Percentiles rank a stretch among this genome's conserved stretches.
These are phyloP conservation scores for Protula sp. DNA, from an alignment of 2,888 invertebrate species.

Conservation along the genomic window DNA sequence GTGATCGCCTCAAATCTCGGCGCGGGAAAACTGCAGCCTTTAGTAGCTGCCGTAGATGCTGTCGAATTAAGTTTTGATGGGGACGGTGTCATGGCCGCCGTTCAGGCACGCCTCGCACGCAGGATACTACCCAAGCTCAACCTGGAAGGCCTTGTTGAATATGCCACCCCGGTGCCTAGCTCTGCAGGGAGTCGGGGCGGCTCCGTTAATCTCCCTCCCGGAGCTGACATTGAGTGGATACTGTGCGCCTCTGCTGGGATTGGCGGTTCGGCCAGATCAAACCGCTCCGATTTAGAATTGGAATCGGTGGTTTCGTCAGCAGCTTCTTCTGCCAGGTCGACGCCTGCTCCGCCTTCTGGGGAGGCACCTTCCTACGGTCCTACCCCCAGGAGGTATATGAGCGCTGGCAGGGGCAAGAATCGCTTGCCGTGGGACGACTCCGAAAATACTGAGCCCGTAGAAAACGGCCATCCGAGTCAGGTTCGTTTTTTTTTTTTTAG, in stretches of 20 bases:
- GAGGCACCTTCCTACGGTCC: conserved; percentile 20
- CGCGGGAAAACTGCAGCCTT: conserved; percentile 58
- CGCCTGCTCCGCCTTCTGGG: conserved; percentile 26
- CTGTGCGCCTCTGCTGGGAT: conserved; percentile 56
- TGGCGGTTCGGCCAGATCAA: conserved; percentile 30
- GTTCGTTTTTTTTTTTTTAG: no score
- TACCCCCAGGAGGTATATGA: conserved; percentile 38
- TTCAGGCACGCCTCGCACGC: conserved; percentile 70
- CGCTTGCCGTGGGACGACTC: conserved; percentile 49
- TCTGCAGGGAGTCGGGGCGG: conserved; percentile 36
- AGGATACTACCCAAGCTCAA: conserved; percentile 68
- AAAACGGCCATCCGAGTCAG: background rate
- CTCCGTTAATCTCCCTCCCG: conserved; percentile 30
- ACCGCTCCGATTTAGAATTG: conserved; percentile 32
- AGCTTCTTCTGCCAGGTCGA: conserved; percentile 16
- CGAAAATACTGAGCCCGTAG: background rate
- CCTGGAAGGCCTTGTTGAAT: conserved; percentile 69
- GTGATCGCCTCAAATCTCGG: conserved; percentile 70
- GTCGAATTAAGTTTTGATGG: conserved; percentile 52
- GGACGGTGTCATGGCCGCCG: conserved; percentile 60
- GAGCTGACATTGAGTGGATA: conserved; percentile 75
- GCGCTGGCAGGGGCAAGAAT: conserved; percentile 44
- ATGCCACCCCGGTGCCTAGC: conserved; percentile 64
- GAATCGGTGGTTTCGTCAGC: conserved; percentile 35
- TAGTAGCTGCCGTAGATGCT: conserved; percentile 57